Base-by-base conservation (phyloP, 2,113 vertebrate species). In the Periophthalmodon schlosseri region DNA sequence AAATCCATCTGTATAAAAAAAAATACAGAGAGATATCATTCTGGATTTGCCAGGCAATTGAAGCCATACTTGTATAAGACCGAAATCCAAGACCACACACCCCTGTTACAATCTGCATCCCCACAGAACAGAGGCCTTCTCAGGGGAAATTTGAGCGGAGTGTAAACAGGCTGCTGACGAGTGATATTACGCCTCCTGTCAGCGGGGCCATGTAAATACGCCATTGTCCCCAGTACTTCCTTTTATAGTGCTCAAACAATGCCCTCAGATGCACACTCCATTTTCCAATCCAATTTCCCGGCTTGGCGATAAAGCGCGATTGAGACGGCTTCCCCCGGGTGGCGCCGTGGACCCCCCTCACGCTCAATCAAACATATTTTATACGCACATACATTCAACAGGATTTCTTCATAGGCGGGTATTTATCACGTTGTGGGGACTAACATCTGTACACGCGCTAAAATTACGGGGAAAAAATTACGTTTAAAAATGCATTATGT, bases 211-310 rank as follows among this genome's bases (percentile, higher is more conserved):
- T 61, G 68, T 56, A 76, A 80, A 80, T 75, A 61, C 68, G 56
- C 23, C 36, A 18, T 46, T 18, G 61, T 67, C 68, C 68, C 44
- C 58, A 24, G 2, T 6, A 2, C 34, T 63, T 47, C 0, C 60
- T n/a, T 61, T 47, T 56, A 44, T 28, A 20, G 20, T 1, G 24
- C 36, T 72, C 64, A 46, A 60, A 80, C 23, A 74, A 54, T 23
- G 36, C 54, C 50, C 60, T 63, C 49, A 72, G 20, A 71, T 61
- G 65, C 54, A 13, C 54, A 21, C 9, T 0, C 54, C 6, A 34
- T 70, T 81, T 65, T 81, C 70, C 72, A 78, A 76, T 80, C 58
- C 84, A 83, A 82, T 80, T 86, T 82, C 28, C 58, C 68, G 70
- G 73, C 65, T 33, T 34, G 64, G 28, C 50, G 49, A 85, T 75